These are phyloP conservation scores for Habroteleia sp. DNA, from an alignment of 2,888 invertebrate species.

Conservation along the genomic window DNA sequence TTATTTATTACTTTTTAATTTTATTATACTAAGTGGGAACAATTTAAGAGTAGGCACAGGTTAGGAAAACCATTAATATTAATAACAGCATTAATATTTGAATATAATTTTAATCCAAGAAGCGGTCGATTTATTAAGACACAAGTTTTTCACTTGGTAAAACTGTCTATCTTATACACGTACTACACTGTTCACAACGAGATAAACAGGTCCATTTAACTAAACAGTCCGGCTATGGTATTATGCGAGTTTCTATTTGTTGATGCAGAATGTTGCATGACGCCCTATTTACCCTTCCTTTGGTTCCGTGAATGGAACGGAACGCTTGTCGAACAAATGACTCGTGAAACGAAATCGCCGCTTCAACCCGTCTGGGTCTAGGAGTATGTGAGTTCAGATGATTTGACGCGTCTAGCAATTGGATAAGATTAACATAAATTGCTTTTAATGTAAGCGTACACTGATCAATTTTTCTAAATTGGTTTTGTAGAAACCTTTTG, in stretches of 20 bases:
- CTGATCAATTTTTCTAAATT: constrained; percentile 14
- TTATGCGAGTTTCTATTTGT: constrained; percentile 68
- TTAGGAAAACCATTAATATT: constrained; percentile 69
- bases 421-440: constrained; percentile 49
- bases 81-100: constrained; percentile 78
- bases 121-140: no score
- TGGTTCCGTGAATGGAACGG: constrained; percentile 63
- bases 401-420: constrained; percentile 48
- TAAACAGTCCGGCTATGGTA: constrained; percentile 68
- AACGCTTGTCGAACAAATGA: constrained; percentile 70
- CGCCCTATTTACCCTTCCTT: constrained; percentile 36
- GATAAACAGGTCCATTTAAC: constrained; percentile 72
- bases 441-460: constrained; percentile 16
- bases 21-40: no score
- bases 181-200: constrained; percentile 46
- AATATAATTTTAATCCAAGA: constrained; percentile 78
- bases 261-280: constrained; percentile 49
- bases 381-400: constrained; percentile 38
- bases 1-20: no score
- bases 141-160: background rate
- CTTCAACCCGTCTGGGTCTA: constrained; percentile 31
- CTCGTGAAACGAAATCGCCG: constrained; percentile 71
- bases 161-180: constrained; percentile 46
- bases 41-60: no score
- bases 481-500: constrained; percentile 10